Evolutionary conservation across 2,797 vertebrate species (phyloP).

Genomic region (Pterois miles): DNA sequence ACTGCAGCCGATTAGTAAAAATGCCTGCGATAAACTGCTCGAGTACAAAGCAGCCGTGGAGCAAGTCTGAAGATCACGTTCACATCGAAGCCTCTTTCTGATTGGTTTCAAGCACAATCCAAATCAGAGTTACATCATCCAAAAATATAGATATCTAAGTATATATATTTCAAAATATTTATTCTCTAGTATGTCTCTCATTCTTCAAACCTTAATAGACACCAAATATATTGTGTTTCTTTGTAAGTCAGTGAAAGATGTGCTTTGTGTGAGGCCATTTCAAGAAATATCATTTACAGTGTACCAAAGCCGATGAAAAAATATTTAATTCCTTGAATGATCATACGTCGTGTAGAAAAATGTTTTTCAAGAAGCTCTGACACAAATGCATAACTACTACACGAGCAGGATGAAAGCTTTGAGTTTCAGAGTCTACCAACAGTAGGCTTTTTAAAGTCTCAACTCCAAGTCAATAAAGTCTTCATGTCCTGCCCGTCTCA

Average conservation of each 20-base stretch:
- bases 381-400: conserved; percentile 63
- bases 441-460: conserved; percentile 15
- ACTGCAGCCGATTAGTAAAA: conserved; percentile 65
- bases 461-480: conserved; percentile 47
- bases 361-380: conserved; percentile 52
- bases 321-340: conserved; percentile 64
- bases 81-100: conserved; percentile 67
- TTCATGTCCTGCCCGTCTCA: conserved; percentile 38
- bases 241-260: conserved; percentile 69
- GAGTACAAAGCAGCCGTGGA: conserved; percentile 51
- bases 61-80: conserved; percentile 54
- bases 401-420: conserved; percentile 56
- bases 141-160: conserved; percentile 79
- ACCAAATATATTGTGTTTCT: conserved; percentile 66
- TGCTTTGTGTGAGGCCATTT: conserved; percentile 68
- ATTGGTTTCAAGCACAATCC: conserved; percentile 70
- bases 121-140: conserved; percentile 73
- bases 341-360: conserved; percentile 53
- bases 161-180: conserved; percentile 77
- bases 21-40: conserved; percentile 58
- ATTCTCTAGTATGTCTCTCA: conserved; percentile 69
- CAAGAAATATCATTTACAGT: conserved; percentile 77
- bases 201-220: conserved; percentile 70
- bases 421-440: conserved; percentile 40
- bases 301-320: conserved; percentile 76